Evolutionary conservation across 2,113 vertebrate species (phyloP), one percentile per base, ranked within the genome.

Genomic region (Silurus meridionalis): DNA sequence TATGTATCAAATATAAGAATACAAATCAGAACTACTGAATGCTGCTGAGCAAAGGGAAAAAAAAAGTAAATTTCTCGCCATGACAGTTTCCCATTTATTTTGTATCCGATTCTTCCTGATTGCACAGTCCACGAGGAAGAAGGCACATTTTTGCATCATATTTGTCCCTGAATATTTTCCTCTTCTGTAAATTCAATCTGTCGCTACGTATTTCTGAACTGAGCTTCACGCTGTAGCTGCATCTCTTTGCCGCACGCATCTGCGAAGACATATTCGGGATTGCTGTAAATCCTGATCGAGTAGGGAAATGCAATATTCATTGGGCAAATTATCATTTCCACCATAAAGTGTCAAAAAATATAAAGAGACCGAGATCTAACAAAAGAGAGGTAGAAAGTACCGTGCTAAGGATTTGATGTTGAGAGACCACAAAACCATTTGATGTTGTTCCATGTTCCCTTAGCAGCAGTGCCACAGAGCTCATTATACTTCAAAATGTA

Each of bases 401-500:
- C 85, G 87, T 78, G 87, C 90, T 87, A 72, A 85, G 75, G 83
- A 66, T 50, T 86, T 88, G 91, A 93, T 91, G 87, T 78, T 87
- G 74, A 87, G 48, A 87, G 80, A 85, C 89, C 85, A 86, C 81
- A 53, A 88, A 89, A 90, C 83, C 86, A 85, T 85, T 88, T 88
- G 52, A 88, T 83, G 89, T 82, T 80, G 89, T 90, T 83, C 78
- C 86, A 89, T 79, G 17, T 82, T 79, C 85, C 82, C 84, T 86
- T 66, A 84, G 85, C 89, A 88, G 84, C 86, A 61, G 86, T 66
- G 21, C 72, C 85, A 87, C 85, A 1, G 77, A 90, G 90, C 91
- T 92, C 91, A 93, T 94, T 94, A 92, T 85, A 89, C 90, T 93
- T 93, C 89, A 90, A 93, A 93, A 93, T 93, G 85, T 82, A 83